These are phyloP conservation scores for Myxocyprinus asiaticus DNA, from an alignment of 2,113 vertebrate genomes.

Conservation along the genomic window DNA sequence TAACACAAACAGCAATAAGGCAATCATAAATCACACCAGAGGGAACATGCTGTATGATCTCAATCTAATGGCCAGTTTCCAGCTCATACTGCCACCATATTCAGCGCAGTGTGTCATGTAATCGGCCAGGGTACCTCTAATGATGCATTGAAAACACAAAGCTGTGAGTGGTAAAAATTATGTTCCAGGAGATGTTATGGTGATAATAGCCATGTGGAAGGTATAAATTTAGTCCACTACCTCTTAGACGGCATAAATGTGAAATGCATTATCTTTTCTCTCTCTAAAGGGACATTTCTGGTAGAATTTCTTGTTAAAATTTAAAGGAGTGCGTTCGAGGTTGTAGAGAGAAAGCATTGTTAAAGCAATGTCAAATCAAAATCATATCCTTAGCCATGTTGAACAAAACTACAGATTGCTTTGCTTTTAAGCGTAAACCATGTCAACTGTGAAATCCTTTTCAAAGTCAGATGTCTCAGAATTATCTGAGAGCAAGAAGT, in stretches of 20 bases:
- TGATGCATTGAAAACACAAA: conserved; percentile 13
- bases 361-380: conserved; percentile 3
- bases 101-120: not conserved
- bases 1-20: conserved; percentile 59
- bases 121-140: conserved; percentile 17
- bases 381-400: not conserved
- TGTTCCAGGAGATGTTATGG: not conserved
- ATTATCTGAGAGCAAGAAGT: conserved; percentile 40
- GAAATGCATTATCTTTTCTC: not conserved
- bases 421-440: conserved; percentile 34
- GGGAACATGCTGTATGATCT: conserved; percentile 53
- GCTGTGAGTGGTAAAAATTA: not conserved
- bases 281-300: not conserved
- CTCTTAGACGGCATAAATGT: not conserved
- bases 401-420: not conserved
- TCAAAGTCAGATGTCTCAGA: conserved; percentile 26
- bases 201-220: conserved; percentile 1
- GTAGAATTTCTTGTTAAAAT: not conserved
- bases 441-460: conserved; percentile 29
- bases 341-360: not conserved
- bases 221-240: not conserved
- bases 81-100: conserved; percentile 23
- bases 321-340: not conserved
- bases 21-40: conserved; percentile 60
- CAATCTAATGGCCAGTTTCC: conserved; percentile 45